Base-by-base conservation (phyloP, 2,888 invertebrate genomes). In the Cheilosia scutellata region DNA sequence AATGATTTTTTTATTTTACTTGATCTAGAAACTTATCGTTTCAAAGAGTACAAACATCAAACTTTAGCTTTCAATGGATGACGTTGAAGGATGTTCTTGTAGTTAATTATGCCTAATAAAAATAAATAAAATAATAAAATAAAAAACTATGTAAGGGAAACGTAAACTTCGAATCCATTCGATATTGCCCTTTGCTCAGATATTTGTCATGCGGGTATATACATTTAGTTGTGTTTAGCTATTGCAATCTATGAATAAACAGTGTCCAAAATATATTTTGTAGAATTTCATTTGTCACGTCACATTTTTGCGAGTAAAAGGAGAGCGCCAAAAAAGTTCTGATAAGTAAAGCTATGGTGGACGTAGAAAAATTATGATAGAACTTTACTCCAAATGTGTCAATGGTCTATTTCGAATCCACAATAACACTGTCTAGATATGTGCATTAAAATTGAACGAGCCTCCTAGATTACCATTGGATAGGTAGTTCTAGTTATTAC, bases 1-100 rank as follows among this genome's bases (percentile, higher is more conserved):
- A 65, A 71, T 49, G 31, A 55, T 31, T 63, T 25, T 71, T 44
- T 57, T 11, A 49, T 75, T 75, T 58, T 40, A 40, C 57, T 49
- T 65, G 29, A 44, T 42, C 57, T 58, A 49, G 57, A 57, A 62
- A 58, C 11, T 53, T 62, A 72, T 60, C 62, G 4, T 51, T 53
- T 40, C 20, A 27, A 27, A 5, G 20, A 31, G 29, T 27, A 33
- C 16, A 55, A 55, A 42, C 42, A 51, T 37, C n/a, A n/a, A 44
- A 42, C 51, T 53, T 40, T 55, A 33, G 16, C 5, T 47, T 44
- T 33, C 27, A 49, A 71, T 49, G 16, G 55, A 44, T 68, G 20
- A 68, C 42, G 31, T 44, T 20, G 37, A 40, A 66, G 5, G 31
- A 20, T 29, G 27, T 29, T 62, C 5, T 16, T 4, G 44, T 47